Evolutionary conservation across 2,888 invertebrate genomes (phyloP).

Genomic region (Nemurella pictetii): DNA sequence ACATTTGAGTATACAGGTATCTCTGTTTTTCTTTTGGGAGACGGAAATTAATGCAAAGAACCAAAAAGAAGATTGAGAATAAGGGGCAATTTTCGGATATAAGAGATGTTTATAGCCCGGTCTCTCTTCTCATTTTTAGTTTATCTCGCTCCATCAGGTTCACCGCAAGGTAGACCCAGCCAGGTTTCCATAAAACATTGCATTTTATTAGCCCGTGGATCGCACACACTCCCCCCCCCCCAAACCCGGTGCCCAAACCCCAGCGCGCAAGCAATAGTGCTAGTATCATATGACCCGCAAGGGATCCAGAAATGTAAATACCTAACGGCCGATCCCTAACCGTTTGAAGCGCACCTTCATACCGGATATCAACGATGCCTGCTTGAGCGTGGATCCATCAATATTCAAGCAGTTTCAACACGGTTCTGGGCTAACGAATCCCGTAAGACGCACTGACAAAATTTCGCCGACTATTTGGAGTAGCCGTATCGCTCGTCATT

Average conservation of each 20-base stretch:
- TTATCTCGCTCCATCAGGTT: neutral
- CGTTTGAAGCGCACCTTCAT: neutral
- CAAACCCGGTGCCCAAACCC: neutral
- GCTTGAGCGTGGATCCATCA: neutral
- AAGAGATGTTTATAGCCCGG: neutral
- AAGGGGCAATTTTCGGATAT: neutral
- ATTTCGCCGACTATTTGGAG: neutral
- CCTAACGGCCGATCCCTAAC: neutral
- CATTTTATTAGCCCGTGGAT: neutral
- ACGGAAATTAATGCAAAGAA: neutral
- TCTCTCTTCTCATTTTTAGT: neutral
- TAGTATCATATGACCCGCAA: neutral
- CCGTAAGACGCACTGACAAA: neutral
- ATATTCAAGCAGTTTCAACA: neutral
- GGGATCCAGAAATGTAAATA: neutral
- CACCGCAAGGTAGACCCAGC: neutral
- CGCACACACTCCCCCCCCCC: neutral
- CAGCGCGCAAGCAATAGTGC: neutral
- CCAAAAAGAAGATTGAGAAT: neutral
- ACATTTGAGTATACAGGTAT: neutral
- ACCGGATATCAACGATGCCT: neutral
- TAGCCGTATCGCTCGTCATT: too few relatives aligned
- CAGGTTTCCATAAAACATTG: neutral
- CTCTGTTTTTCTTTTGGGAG: neutral
- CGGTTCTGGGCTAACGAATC: neutral